These are phyloP conservation scores for Syritta pipiens DNA, from an alignment of 2,888 invertebrate genomes.

Conservation along the genomic window DNA sequence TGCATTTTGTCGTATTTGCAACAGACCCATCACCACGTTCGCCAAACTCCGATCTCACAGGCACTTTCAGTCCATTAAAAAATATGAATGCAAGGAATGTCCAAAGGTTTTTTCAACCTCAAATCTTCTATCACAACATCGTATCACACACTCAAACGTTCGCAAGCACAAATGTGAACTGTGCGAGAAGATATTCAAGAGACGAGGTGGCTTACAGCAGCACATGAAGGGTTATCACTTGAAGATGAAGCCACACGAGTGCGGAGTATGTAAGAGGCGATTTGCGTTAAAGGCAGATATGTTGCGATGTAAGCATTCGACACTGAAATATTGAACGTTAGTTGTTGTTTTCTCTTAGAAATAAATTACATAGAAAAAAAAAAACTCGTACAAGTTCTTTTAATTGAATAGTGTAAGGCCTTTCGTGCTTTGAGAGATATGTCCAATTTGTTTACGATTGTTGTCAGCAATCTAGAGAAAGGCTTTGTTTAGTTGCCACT, in stretches of 20 bases:
- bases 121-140: conserved; percentile 76
- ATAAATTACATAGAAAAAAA: conserved; percentile 4
- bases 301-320: conserved; percentile 78
- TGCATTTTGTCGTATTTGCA: conserved; percentile 52
- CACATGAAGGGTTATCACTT: conserved; percentile 78
- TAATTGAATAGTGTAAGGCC: no score
- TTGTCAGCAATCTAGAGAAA: no score
- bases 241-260: conserved; percentile 77
- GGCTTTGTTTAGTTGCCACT: no score
- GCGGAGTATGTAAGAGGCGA: conserved; percentile 75
- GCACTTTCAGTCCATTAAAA: conserved; percentile 38
- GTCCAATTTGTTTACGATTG: no score
- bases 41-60: conserved; percentile 47
- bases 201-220: conserved; percentile 77
- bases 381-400: not conserved
- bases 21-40: conserved; percentile 47
- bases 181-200: conserved; percentile 77
- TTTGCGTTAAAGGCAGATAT: conserved; percentile 78
- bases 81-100: conserved; percentile 67
- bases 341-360: not conserved
- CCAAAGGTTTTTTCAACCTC: conserved; percentile 67
- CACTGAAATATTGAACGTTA: conserved; percentile 66
- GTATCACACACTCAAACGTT: conserved; percentile 76
- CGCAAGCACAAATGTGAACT: conserved; percentile 75
- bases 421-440: no score